Percentiles rank a stretch among this genome's conserved stretches.
Evolutionary conservation across 2,888 invertebrate species (phyloP).

Genomic region (Parasteatoda lunata): DNA sequence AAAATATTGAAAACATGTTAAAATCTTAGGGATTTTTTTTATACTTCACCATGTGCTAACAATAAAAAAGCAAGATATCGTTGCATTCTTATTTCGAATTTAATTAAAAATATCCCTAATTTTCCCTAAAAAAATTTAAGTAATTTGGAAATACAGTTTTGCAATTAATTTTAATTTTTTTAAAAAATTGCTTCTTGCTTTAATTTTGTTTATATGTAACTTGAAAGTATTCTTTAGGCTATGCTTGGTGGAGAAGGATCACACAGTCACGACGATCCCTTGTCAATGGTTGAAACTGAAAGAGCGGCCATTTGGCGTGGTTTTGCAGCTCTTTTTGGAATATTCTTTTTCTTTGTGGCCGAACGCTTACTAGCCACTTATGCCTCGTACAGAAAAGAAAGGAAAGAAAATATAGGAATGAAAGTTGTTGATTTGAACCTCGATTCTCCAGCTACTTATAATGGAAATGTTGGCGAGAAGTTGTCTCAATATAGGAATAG

Average conservation of each 20-base stretch:
- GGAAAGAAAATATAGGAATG: conserved; percentile 25
- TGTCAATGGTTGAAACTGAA: conserved; percentile 77
- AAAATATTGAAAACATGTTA: too few relatives aligned
- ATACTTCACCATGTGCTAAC: too few relatives aligned
- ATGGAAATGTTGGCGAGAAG: conserved; percentile 53
- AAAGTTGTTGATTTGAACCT: conserved; percentile 81
- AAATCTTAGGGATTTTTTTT: too few relatives aligned
- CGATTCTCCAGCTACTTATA: background rate
- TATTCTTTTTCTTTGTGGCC: conserved; percentile 88
- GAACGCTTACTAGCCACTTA: conserved; percentile 42
- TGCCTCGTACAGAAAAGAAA: conserved; percentile 30
- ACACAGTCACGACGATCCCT: conserved; percentile 72
- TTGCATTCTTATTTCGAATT: background rate
- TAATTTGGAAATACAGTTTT: too few relatives aligned
- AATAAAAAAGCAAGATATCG: too few relatives aligned
- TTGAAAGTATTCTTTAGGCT: conserved; percentile 17
- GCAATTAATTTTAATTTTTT: too few relatives aligned
- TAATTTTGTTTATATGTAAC: too few relatives aligned
- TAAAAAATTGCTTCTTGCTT: too few relatives aligned
- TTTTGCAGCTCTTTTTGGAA: conserved; percentile 85
- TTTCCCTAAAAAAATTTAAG: too few relatives aligned
- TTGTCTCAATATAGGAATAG: conserved; percentile 59
- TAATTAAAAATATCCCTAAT: background rate
- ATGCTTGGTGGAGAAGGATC: conserved; percentile 69
- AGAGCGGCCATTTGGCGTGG: conserved; percentile 89